Evolutionary conservation across 1,140 invertebrate species (phyloP).

Genomic region (Phymorhynchus buccinoides): DNA sequence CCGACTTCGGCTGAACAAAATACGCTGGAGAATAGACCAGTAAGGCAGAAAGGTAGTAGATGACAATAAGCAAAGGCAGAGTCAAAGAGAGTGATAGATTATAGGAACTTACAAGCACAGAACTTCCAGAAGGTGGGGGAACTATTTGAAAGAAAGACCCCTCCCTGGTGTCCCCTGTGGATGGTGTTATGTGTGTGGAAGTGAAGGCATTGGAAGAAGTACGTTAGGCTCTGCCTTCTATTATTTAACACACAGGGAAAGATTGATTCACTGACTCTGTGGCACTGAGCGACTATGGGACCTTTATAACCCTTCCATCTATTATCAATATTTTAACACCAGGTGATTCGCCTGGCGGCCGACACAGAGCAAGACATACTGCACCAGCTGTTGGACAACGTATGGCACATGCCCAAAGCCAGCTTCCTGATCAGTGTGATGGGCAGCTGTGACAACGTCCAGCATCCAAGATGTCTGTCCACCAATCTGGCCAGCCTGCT

Average conservation of each 20-base stretch:
- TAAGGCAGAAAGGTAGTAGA: no score
- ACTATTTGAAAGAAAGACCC: neutral
- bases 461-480: neutral
- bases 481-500: neutral
- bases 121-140: no score
- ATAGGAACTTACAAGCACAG: no score
- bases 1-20: no score
- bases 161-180: neutral
- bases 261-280: neutral
- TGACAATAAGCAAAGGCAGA: no score
- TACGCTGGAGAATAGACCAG: no score
- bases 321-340: neutral
- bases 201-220: neutral
- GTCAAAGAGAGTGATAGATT: no score
- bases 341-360: neutral
- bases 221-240: no score
- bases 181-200: neutral
- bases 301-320: neutral
- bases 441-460: neutral
- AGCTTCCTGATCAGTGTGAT: neutral
- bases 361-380: neutral
- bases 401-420: neutral
- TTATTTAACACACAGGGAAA: neutral
- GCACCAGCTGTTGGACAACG: neutral
- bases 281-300: no score